These are phyloP conservation scores for Pachliopta kotzebuea DNA, from an alignment of 2,888 invertebrate species.

Conservation along the genomic window DNA sequence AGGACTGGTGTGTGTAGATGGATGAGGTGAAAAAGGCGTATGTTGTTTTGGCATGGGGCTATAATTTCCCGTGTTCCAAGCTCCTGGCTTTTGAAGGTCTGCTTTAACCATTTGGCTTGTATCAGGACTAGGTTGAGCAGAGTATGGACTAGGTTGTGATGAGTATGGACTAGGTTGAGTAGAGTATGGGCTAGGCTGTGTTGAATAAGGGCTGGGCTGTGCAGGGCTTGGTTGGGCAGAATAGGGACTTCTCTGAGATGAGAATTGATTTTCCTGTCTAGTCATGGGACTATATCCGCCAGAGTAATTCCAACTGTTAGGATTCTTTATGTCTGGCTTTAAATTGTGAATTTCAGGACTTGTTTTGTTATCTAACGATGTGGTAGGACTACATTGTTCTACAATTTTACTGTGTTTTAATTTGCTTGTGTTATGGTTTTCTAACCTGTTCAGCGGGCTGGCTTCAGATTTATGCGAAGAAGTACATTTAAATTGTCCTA, in stretches of 20 bases:
- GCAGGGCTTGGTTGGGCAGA: slow-evolving; percentile 72
- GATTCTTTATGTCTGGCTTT: slow-evolving; percentile 69
- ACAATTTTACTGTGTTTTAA: slow-evolving; percentile 64
- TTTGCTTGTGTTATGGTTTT: slow-evolving; percentile 55
- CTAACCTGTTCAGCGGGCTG: slow-evolving; percentile 69
- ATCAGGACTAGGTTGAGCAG: slow-evolving; percentile 73
- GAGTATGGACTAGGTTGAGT: slow-evolving; percentile 73
- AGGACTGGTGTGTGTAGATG: slow-evolving; percentile 69
- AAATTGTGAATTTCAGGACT: slow-evolving; percentile 62
- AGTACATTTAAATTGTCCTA: slow-evolving; percentile 68
- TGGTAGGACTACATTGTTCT: slow-evolving; percentile 74
- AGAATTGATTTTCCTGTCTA: slow-evolving; percentile 66
- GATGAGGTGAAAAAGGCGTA: slow-evolving; percentile 69
- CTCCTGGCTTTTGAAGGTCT: slow-evolving; percentile 62
- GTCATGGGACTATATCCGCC: slow-evolving; percentile 73
- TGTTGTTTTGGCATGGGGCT: slow-evolving; percentile 76
- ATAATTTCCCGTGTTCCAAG: slow-evolving; percentile 72
- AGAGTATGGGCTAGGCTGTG: slow-evolving; percentile 69
- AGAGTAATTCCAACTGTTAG: slow-evolving; percentile 64
- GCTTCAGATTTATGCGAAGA: slow-evolving; percentile 73
- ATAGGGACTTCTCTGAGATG: slow-evolving; percentile 73
- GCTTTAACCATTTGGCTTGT: slow-evolving; percentile 72
- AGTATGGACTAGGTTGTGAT: slow-evolving; percentile 73
- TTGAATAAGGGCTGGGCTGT: slow-evolving; percentile 70
- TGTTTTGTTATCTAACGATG: slow-evolving; percentile 69